Evolutionary conservation across 2,797 vertebrate species (phyloP), one percentile per base, ranked within the genome.

Genomic region (Cynopterus sphinx): DNA sequence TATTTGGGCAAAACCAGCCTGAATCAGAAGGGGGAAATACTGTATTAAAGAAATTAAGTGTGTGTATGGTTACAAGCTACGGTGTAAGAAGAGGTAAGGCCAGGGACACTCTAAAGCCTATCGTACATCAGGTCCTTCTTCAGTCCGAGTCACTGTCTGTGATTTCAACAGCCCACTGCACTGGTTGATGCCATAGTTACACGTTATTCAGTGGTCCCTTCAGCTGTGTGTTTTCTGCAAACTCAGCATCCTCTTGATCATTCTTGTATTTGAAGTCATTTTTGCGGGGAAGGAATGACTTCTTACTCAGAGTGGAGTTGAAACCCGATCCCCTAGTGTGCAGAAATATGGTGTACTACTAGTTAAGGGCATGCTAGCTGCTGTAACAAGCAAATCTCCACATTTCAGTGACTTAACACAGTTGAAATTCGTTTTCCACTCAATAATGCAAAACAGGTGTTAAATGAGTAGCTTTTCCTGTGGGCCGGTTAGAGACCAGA

Each of bases 121-220:
- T 49, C 16, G 5, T 49, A 49, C 15, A 49, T 49, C 49, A 49
- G 49, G 5, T 17, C 49, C 15, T 49, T 49, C 49, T 49, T 49
- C 49, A 49, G 49, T 49, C 39, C 7, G 16, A 59, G 24, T 1
- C 19, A 4, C 77, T 5, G 4, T 26, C 28, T 4, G 8, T 28
- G 7, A 33, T 75, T 22, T 55, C 28, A 2, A 28, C 70, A 16
- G 0, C 39, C 28, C 46, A 15, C 21, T 0, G 10, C 21, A 1
- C 46, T 2, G 68, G 33, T 1, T 28, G 6, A 4, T 0, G 16
- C 15, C 28, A 4, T 10, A 2, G 51, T 3, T 9, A 1, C 41
- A 11, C 0, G 2, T 15, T 4, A 1, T n/a, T 51, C n/a, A 12
- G 11, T 4, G 15, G 39, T 26, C 51, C 49, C 71, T 67, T 39